Conservation (phyloP, 2,888 invertebrate genomes). For the Cephus pygmeus region DNA sequence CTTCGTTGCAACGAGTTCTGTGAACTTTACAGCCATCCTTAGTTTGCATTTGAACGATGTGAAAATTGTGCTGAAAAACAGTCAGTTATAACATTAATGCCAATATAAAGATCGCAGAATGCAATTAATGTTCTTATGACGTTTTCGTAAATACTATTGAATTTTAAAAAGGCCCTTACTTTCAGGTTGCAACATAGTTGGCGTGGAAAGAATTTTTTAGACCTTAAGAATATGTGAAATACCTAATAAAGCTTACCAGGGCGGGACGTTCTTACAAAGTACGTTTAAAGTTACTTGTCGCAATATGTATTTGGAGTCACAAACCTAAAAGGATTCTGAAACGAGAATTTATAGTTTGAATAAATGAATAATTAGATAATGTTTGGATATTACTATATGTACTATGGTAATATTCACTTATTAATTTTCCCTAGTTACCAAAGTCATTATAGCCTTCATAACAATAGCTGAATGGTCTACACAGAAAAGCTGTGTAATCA, state of each 20-base stretch:
- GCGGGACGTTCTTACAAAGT: background rate
- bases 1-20: constrained; percentile 31
- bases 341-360: too few species aligned
- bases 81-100: background rate
- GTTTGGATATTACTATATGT: background rate
- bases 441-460: background rate
- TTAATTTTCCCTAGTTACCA: background rate
- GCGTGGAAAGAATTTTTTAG: background rate
- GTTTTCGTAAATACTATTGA: background rate
- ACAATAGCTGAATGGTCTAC: background rate
- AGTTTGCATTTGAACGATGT: background rate
- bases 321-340: background rate
- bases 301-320: background rate
- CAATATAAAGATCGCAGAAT: background rate
- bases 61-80: background rate
- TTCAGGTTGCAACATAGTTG: background rate
- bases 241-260: background rate
- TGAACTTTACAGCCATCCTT: constrained; percentile 26
- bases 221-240: background rate
- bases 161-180: background rate
- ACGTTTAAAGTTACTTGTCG: background rate
- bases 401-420: background rate
- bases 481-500: background rate
- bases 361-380: background rate
- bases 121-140: background rate